Base-by-base conservation (phyloP, 2,113 vertebrate species). In the Dasypus novemcinctus region DNA sequence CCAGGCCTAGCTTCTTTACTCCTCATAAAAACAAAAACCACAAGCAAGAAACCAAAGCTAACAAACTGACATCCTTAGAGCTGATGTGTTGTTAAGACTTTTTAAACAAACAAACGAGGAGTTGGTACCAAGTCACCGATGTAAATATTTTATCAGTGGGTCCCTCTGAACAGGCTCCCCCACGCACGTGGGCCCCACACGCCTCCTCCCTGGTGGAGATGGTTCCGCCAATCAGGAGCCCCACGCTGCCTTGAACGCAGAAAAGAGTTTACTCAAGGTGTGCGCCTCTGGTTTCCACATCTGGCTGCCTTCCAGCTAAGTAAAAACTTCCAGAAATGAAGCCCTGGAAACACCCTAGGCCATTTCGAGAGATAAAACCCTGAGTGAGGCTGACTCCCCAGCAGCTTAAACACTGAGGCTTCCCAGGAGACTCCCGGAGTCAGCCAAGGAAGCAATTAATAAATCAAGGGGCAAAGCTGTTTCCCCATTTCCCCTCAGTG, bases 21-120 rank as follows among this genome's bases (percentile, higher is more conserved):
- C 82, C 46, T 90, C 81, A 33, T 46, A 80, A 96, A 93, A 93
- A 82, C 66, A 59, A 85, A 97, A 94, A 90, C 87, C 72, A 0
- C 90, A 84, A 83, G 75, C 31, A 46, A 82, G 74, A 93, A 94
- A 49, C 61, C 76, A 85, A 93, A 64, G 49, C 75, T 38, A 80
- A 79, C 57, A 72, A 79, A 69, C 46, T 31, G 0, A 46, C 13
- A 86, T 75, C 92, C 79, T 69, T 54, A 46, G 0, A 13, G 84
- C 5, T 13, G 54, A 29, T n/a, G 52, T 38, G 46, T 64, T 57
- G 52, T 91, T n/a, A 92, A 59, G 76, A 72, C 33, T 88, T 88
- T 87, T 54, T 76, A 94, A 91, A 96, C 80, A 74, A 96, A 90
- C 81, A 46, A 92, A 69, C 84, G 81, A 93, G 74, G 46, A 49